Conservation (phyloP, 2,113 vertebrate species). For the Orycteropus afer region DNA sequence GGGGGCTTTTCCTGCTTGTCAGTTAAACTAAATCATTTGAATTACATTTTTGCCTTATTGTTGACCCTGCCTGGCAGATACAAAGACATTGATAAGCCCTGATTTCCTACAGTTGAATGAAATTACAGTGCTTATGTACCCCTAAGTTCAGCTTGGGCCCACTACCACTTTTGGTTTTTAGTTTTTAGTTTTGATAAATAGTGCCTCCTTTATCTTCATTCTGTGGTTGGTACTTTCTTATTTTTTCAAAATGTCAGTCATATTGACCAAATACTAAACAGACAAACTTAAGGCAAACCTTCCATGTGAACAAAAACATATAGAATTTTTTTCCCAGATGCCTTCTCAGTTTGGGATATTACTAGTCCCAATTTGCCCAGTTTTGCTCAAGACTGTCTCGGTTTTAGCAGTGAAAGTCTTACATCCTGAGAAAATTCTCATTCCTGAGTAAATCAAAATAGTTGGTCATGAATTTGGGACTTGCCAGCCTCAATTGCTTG, state of each 20-base stretch:
- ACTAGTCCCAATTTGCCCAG: not conserved
- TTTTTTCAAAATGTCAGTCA: not conserved
- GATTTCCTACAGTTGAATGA: constrained; percentile 8
- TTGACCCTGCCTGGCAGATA: not conserved
- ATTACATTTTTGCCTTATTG: constrained; percentile 31
- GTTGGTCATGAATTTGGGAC: not conserved
- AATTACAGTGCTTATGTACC: not conserved
- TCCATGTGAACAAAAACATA: not conserved
- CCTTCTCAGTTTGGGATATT: not conserved
- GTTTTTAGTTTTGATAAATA: constrained; percentile 31
- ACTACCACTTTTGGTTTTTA: constrained; percentile 25
- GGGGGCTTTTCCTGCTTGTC: constrained; percentile 2
- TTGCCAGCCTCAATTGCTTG: not conserved
- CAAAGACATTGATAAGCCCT: not conserved
- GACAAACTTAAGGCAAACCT: not conserved
- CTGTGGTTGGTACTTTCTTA: not conserved
- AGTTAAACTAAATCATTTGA: constrained; percentile 39
- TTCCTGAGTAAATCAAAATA: not conserved
- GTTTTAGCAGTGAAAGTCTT: not conserved
- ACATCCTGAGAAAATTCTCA: not conserved
- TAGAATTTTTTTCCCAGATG: not conserved
- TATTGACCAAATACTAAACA: not conserved
- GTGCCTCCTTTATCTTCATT: not conserved
- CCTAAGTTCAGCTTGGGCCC: not conserved
- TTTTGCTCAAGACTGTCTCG: not conserved